Evolutionary conservation across 2,888 invertebrate species (phyloP).

Genomic region (Cosmopolites sordidus): DNA sequence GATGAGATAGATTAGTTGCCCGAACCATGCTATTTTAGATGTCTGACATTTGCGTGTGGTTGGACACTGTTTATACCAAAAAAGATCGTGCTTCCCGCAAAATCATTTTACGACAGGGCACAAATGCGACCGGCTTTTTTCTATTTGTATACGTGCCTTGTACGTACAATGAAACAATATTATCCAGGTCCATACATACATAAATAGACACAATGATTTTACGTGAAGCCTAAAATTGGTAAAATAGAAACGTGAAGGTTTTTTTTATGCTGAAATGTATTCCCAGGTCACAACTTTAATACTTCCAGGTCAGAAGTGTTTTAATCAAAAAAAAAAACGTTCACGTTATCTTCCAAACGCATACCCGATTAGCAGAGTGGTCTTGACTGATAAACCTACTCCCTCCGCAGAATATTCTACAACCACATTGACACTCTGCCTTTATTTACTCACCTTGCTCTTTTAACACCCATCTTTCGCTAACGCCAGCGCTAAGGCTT

Average conservation of each 20-base stretch:
- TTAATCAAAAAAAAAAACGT: not conserved
- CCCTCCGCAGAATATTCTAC: slow-evolving; percentile 41
- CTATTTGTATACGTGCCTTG: too few relatives aligned
- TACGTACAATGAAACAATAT: too few relatives aligned
- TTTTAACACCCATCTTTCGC: not conserved
- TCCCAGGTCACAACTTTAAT: slow-evolving; percentile 4
- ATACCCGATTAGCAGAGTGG: slow-evolving; percentile 39
- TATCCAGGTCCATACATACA: too few relatives aligned
- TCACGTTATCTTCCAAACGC: slow-evolving; percentile 32
- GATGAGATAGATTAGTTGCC: not conserved
- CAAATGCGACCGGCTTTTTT: too few relatives aligned
- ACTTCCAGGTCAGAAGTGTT: not conserved
- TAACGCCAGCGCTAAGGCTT: not conserved
- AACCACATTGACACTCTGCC: slow-evolving; percentile 17
- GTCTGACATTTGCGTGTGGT: not conserved
- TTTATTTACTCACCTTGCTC: slow-evolving; percentile 4
- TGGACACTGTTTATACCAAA: not conserved
- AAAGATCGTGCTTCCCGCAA: not conserved
- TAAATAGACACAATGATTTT: too few relatives aligned
- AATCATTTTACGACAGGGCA: too few relatives aligned
- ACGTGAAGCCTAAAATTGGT: too few relatives aligned
- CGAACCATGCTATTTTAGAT: not conserved
- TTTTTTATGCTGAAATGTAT: too few relatives aligned
- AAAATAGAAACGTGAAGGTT: too few relatives aligned
- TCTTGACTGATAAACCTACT: slow-evolving; percentile 47